Conservation (phyloP, 1,140 invertebrate species). For the Pseudomyrmex flavicornis region DNA sequence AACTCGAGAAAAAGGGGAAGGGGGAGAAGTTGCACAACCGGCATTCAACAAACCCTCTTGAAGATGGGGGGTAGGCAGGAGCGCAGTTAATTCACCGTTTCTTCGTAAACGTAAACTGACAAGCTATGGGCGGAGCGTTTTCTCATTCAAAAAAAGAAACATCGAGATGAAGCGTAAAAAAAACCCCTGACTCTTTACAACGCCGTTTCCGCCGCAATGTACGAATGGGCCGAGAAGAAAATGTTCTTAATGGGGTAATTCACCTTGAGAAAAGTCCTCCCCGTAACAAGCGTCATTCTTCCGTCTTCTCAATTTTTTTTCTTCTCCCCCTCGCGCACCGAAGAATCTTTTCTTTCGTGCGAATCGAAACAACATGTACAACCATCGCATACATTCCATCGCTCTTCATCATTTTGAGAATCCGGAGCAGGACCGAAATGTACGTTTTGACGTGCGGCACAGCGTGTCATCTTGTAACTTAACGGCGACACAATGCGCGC, state of each 20-base stretch:
- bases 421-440: no score
- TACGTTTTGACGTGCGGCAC: constrained; percentile 45
- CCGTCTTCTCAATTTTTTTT: not conserved
- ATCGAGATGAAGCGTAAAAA: not conserved
- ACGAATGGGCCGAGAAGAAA: not conserved
- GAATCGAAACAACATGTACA: not conserved
- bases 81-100: not conserved
- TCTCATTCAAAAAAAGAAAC: not conserved
- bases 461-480: constrained; percentile 42
- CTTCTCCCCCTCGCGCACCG: not conserved
- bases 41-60: not conserved
- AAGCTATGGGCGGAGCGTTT: not conserved
- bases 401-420: not conserved
- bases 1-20: no score
- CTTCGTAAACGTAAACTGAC: constrained; percentile 27
- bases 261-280: constrained; percentile 7
- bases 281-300: constrained; percentile 8
- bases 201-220: constrained; percentile 8
- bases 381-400: constrained; percentile 4
- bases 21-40: no score
- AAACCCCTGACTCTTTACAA: constrained; percentile 22
- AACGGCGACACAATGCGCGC: constrained; percentile 34
- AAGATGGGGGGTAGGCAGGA: not conserved
- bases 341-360: not conserved
- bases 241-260: constrained; percentile 19